phyloP scores from a whole-genome alignment of 1,140 invertebrate genomes.

The Musca domestica region DNA sequence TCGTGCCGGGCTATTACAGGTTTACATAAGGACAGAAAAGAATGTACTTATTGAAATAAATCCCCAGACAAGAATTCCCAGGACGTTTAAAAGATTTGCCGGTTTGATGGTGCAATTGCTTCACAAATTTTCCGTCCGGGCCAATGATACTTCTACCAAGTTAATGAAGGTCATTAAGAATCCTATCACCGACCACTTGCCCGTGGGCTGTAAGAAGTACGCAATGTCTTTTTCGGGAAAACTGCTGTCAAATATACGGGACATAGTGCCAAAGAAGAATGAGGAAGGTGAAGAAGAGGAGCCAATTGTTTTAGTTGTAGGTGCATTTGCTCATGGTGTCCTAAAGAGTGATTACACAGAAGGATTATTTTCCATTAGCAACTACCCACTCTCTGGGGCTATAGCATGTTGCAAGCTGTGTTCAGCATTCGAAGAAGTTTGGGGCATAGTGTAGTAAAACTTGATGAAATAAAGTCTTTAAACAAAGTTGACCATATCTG shows the following conservation, averaged over 20 bases:
- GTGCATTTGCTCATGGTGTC: constrained; percentile 96
- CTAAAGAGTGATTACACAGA: constrained; percentile 89
- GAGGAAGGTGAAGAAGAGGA: constrained; percentile 46
- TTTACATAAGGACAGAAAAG: constrained; percentile 93
- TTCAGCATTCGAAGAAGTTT: constrained; percentile 94
- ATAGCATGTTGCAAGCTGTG: constrained; percentile 96
- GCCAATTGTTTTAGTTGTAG: constrained; percentile 88
- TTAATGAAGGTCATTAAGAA: constrained; percentile 97
- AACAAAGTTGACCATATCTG: too few relatives aligned
- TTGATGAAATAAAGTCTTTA: background rate
- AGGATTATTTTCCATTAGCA: constrained; percentile 87
- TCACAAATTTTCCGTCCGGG: constrained; percentile 90
- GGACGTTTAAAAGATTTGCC: constrained; percentile 97
- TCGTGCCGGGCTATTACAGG: constrained; percentile 81
- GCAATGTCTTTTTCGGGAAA: constrained; percentile 87
- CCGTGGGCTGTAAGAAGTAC: constrained; percentile 90
- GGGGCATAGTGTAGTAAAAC: constrained; percentile 66
- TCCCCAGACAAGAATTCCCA: constrained; percentile 96
- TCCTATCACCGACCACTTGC: constrained; percentile 91
- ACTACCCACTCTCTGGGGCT: constrained; percentile 94
- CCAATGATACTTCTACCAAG: constrained; percentile 85
- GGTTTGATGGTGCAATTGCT: constrained; percentile 97
- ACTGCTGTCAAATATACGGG: constrained; percentile 71
- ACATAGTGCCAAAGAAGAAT: constrained; percentile 69
- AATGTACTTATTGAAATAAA: constrained; percentile 99